A percentile compares a stretch with the other conserved stretches of the same genome.
Conservation (phyloP, 2,888 invertebrate genomes). For the Xestoiulus laeticollis region DNA sequence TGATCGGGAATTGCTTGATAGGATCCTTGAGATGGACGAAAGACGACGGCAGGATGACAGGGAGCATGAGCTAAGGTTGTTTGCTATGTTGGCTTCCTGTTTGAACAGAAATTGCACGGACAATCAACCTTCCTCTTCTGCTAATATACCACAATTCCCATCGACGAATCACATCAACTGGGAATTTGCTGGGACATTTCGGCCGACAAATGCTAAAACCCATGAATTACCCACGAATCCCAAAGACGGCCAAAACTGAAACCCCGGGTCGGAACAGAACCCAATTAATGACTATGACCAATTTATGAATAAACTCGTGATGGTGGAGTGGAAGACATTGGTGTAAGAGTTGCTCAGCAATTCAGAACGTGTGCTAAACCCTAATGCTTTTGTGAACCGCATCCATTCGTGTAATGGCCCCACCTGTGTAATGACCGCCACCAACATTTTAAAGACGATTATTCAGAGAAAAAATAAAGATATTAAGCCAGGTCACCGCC, state of each 20-base stretch:
- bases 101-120: slow-evolving; percentile 1
- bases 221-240: neutral
- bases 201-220: slow-evolving; percentile 6
- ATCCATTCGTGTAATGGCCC: too few species aligned
- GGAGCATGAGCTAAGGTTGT: slow-evolving; percentile 36
- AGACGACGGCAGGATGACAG: slow-evolving; percentile 30
- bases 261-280: too few species aligned
- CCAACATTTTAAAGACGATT: too few species aligned
- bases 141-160: neutral
- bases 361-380: too few species aligned
- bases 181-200: slow-evolving; percentile 29
- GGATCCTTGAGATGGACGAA: slow-evolving; percentile 47
- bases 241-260: neutral
- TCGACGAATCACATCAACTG: neutral
- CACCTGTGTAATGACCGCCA: too few species aligned
- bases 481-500: too few species aligned
- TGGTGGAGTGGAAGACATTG: too few species aligned
- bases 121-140: neutral
- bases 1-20: slow-evolving; percentile 30
- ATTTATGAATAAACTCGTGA: too few species aligned
- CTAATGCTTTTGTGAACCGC: too few species aligned
- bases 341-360: too few species aligned
- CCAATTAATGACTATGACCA: too few species aligned
- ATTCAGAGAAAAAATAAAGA: too few species aligned
- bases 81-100: neutral